Percentiles rank a stretch among this genome's conserved stretches.
Conservation (phyloP, 2,797 vertebrate species). For the Sebastiscus albofasciatus region DNA sequence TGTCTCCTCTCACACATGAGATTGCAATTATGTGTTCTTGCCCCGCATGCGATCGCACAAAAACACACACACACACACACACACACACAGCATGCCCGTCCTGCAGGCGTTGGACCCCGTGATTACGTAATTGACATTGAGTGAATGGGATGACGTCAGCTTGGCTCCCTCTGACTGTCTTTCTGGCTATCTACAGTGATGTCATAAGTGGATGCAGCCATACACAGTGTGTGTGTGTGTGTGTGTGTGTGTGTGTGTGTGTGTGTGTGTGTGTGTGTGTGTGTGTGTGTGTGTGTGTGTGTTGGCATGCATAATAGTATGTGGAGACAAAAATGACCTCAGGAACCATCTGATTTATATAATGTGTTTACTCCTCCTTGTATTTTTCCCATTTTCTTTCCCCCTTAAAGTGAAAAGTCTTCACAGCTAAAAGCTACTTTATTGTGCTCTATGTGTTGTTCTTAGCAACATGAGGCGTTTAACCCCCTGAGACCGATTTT, state of each 20-base stretch:
- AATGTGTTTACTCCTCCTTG: slow-evolving; percentile 44
- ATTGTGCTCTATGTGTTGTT: slow-evolving; percentile 17
- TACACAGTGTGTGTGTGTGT: slow-evolving; percentile 16
- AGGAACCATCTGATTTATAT: slow-evolving; percentile 62
- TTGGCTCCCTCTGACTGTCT: slow-evolving; percentile 56
- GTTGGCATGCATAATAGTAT: slow-evolving; percentile 21
- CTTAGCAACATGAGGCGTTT: neutral
- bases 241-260: slow-evolving; percentile 14
- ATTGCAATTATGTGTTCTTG: slow-evolving; percentile 72
- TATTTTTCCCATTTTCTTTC: neutral
- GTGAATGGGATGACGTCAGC: slow-evolving; percentile 79
- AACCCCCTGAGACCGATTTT: too few species aligned
- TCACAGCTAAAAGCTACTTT: slow-evolving; percentile 33
- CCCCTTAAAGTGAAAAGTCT: slow-evolving; percentile 33
- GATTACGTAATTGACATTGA: slow-evolving; percentile 82
- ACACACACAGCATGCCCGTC: slow-evolving; percentile 44
- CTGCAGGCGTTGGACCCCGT: slow-evolving; percentile 60
- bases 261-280: slow-evolving; percentile 12
- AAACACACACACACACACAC: neutral
- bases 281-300: slow-evolving; percentile 29
- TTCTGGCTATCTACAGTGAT: slow-evolving; percentile 77
- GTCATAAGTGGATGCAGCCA: slow-evolving; percentile 75
- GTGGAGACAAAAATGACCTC: slow-evolving; percentile 58
- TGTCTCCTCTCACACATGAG: slow-evolving; percentile 68
- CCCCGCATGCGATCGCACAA: slow-evolving; percentile 41